Conservation (phyloP, 2,113 vertebrate species). For the Leucosticte australis region DNA sequence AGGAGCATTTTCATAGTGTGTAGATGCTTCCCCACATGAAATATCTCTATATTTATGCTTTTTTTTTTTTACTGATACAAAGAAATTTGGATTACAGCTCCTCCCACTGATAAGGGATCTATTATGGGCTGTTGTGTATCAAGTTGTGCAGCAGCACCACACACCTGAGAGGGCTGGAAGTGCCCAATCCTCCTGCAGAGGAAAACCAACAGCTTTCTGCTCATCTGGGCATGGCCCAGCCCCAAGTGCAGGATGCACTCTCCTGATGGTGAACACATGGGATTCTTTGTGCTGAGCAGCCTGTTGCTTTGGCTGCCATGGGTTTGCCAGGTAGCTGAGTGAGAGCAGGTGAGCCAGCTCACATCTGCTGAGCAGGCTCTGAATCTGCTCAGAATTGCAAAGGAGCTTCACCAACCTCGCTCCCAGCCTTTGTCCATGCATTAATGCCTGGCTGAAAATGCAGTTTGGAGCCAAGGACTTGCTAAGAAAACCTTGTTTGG, state of each 20-base stretch:
- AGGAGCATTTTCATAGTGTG: neutral
- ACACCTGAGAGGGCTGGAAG: neutral
- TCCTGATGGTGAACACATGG: neutral
- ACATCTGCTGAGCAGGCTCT: neutral
- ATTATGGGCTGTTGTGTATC: neutral
- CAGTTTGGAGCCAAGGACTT: neutral
- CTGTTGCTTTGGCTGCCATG: neutral
- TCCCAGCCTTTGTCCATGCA: neutral
- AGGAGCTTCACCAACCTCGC: neutral
- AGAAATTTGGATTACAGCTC: neutral
- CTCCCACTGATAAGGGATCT: neutral
- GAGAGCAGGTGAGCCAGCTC: slow-evolving; percentile 2
- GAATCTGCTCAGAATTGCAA: neutral
- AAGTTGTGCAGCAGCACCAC: neutral
- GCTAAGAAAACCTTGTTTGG: neutral
- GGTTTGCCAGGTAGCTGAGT: neutral
- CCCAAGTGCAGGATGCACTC: neutral
- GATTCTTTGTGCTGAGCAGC: neutral
- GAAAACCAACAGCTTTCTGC: neutral
- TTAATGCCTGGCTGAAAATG: neutral
- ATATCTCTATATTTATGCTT: neutral
- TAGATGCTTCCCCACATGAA: neutral
- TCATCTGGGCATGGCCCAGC: neutral
- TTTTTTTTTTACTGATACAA: neutral
- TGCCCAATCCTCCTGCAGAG: neutral